phyloP scores from a whole-genome alignment of 2,113 vertebrate genomes.

The Noturus placidus region DNA sequence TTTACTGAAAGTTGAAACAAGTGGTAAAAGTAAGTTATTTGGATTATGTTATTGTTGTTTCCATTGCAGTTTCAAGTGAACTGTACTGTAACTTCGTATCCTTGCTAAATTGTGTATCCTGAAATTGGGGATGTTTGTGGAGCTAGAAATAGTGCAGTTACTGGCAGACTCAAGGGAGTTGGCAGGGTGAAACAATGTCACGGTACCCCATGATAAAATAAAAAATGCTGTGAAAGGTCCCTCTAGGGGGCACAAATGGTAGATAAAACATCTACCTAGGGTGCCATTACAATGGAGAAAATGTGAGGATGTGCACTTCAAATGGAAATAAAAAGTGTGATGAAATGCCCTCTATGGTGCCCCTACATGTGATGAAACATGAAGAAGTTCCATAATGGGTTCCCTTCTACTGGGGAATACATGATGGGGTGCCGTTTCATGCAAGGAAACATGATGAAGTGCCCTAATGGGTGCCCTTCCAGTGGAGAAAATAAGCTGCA shows the following conservation, averaged over 20 bases:
- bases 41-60: neutral
- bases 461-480: neutral
- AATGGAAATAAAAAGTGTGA: neutral
- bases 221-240: neutral
- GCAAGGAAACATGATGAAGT: constrained; percentile 2
- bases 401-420: neutral
- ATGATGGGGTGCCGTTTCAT: neutral
- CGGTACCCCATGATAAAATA: neutral
- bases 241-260: neutral
- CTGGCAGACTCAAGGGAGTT: neutral
- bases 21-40: neutral
- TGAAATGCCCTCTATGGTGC: neutral
- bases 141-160: neutral
- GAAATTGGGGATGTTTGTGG: neutral
- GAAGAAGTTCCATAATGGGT: constrained; percentile 4
- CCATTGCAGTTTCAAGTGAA: neutral
- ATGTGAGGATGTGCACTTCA: neutral
- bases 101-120: neutral
- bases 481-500: neutral
- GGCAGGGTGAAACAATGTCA: neutral
- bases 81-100: neutral
- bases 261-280: neutral
- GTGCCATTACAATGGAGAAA: neutral
- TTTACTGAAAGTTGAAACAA: neutral
- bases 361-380: neutral